Base-by-base conservation (phyloP, 1,140 invertebrate species). In the Druon quercuslanigerum region DNA sequence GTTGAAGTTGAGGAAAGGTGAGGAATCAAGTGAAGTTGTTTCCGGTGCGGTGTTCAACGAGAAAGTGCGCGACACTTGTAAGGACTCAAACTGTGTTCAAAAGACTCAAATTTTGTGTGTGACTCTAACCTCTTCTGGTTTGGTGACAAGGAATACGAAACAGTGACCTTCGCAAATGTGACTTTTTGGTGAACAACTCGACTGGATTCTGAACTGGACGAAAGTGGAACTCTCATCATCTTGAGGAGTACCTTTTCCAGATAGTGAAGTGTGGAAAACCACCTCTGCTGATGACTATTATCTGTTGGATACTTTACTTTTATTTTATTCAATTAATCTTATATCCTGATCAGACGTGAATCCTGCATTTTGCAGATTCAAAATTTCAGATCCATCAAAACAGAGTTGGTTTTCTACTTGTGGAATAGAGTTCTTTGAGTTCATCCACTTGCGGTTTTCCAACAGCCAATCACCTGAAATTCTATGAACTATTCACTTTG, bases 61-160 rank as follows among this genome's bases (percentile, higher is more conserved):
- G 8, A 54, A 54, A 54, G 52, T 54, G 52, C n/a, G 52, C 52
- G n/a, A 19, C n/a, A 17, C 17, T 54, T 46, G 9, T 11, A 46
- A 46, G 52, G 52, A 54, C 52, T 54, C 40, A 46, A 46, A 46
- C 40, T 54, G 52, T 54, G 52, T 9, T 54, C 16, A n/a, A 54
- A 19, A 52, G 13, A 17, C 40, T 14, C 51, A 52, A n/a, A 54
- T 54, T 54, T 54, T 54, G 52, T 54, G 52, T 54, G 52, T 54
- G 52, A 54, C 16, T n/a, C 7, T 17, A 17, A 9, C n/a, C 52
- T 54, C 4, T n/a, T 54, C 40, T 46, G 40, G 40, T 46, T 46
- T 46, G n/a, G 52, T 54, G 52, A 54, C 52, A 54, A 54, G 52
- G 52, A 54, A 17, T 54, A 54, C 52, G 52, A 17, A 54, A 54